These are phyloP conservation scores for Rhinopomastus cyanomelas DNA, from an alignment of 2,113 vertebrate species.

Conservation along the genomic window DNA sequence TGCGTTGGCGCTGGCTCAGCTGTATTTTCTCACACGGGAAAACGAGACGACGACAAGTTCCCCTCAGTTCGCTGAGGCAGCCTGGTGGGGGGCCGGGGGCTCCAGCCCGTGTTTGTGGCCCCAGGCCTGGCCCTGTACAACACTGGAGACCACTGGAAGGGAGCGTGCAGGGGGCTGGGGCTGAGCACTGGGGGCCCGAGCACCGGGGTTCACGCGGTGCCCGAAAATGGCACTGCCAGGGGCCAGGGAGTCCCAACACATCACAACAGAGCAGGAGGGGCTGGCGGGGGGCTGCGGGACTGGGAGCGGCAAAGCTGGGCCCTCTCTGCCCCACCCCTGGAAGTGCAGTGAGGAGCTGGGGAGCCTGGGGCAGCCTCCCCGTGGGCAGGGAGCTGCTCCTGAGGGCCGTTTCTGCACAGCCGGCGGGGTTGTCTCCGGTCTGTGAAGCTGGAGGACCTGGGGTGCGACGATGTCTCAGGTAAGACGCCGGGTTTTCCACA, in stretches of 20 bases:
- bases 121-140: conserved; percentile 41
- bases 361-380: neutral
- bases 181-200: neutral
- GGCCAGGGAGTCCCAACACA: neutral
- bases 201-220: neutral
- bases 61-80: neutral
- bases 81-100: neutral
- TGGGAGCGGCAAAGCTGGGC: neutral
- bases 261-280: neutral
- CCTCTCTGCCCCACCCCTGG: neutral
- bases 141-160: neutral
- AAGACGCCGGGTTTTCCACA: neutral
- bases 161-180: conserved; percentile 10
- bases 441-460: neutral
- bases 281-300: neutral
- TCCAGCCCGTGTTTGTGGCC: neutral
- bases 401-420: neutral
- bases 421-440: neutral
- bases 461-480: accelerated
- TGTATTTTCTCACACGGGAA: conserved; percentile 32
- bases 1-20: conserved; percentile 1
- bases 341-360: neutral
- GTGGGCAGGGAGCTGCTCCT: neutral
- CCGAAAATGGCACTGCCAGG: neutral
- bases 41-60: conserved; percentile 10